Evolutionary conservation across 64 coral and sea anemone genomes (phyloP).

Genomic region (Pocillopora damicornis): DNA sequence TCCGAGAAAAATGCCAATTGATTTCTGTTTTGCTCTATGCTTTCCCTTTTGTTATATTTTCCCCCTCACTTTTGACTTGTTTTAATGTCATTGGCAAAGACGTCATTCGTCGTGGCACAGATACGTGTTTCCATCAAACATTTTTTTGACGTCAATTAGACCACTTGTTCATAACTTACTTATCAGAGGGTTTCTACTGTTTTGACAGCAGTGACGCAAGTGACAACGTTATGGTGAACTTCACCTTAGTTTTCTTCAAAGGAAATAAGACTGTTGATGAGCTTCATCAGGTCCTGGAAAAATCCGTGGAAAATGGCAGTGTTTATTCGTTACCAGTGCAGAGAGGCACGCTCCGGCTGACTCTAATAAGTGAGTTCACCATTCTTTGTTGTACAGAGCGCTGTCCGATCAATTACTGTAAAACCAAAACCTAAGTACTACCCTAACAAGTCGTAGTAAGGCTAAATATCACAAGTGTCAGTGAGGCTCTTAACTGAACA

Average conservation of each 20-base stretch:
- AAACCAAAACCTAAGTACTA: too few relatives aligned
- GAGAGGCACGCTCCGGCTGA: not conserved
- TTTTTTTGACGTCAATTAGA: not conserved
- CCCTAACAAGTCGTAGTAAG: too few relatives aligned
- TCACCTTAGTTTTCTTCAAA: conserved; percentile 18
- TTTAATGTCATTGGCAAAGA: too few relatives aligned
- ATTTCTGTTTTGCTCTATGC: too few relatives aligned
- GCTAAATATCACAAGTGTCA: too few relatives aligned
- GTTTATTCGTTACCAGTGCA: not conserved
- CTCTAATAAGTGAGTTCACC: conserved; percentile 1
- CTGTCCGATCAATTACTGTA: too few relatives aligned
- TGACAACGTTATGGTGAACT: conserved; percentile 28
- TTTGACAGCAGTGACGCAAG: not conserved
- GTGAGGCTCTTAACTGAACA: too few relatives aligned
- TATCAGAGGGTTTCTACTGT: not conserved
- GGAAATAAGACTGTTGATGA: not conserved
- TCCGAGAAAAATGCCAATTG: too few relatives aligned
- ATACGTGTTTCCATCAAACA: not conserved
- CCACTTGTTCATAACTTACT: too few relatives aligned
- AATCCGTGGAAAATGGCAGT: not conserved
- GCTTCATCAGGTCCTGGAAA: not conserved
- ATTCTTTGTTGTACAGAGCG: not conserved
- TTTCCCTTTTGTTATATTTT: too few relatives aligned
- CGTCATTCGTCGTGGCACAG: too few relatives aligned
- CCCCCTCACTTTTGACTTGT: too few relatives aligned